Conservation (phyloP, 1,140 invertebrate species). For the Bombus affinis region DNA sequence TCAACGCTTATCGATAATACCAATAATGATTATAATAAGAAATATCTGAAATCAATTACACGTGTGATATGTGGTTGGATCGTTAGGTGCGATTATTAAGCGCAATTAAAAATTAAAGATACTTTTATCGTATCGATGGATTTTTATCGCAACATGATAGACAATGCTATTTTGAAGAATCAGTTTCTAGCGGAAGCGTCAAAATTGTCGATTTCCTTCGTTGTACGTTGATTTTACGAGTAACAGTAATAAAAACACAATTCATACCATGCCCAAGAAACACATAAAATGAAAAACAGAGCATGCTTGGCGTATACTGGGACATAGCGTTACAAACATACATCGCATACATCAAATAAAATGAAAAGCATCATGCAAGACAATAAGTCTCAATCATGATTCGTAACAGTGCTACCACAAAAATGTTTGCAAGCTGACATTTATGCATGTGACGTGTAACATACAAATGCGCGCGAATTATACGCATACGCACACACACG, state of each 20-base stretch:
- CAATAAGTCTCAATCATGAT: conserved; percentile 45
- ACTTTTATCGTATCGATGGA: background rate
- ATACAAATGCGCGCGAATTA: background rate
- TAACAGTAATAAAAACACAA: conserved; percentile 29
- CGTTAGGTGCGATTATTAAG: background rate
- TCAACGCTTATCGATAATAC: no score
- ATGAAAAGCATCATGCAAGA: conserved; percentile 63
- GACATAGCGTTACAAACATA: conserved; percentile 42
- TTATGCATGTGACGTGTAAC: background rate
- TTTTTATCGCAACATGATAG: background rate
- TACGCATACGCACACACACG: background rate
- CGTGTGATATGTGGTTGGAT: background rate
- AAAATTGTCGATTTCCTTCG: background rate
- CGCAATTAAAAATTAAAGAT: background rate
- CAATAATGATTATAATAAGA: background rate
- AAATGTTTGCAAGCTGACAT: conserved; percentile 11
- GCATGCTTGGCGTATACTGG: conserved; percentile 65
- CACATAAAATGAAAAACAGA: conserved; percentile 45
- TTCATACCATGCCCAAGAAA: conserved; percentile 42
- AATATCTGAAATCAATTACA: background rate
- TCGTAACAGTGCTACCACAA: background rate
- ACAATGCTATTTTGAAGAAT: background rate
- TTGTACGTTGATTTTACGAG: background rate
- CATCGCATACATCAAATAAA: conserved; percentile 13
- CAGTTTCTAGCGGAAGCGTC: background rate